Base-by-base conservation (phyloP, 2,888 invertebrate genomes). In the Pristionchus fissidentatus region DNA sequence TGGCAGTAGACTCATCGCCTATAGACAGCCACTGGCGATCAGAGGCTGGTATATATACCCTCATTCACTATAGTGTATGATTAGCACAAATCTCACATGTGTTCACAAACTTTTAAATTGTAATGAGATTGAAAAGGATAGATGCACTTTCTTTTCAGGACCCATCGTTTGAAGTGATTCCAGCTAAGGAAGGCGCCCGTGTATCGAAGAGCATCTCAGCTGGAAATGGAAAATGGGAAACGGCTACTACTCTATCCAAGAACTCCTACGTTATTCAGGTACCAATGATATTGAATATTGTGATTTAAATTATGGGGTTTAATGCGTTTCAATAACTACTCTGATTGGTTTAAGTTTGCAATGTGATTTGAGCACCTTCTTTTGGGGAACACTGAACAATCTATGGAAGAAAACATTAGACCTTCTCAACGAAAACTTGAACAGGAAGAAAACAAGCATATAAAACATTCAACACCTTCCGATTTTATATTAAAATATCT, bases 251-350 rank as follows among this genome's bases (percentile, higher is more conserved):
- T 19, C 32, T 49, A 7, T 29, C 46, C 22, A 49, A 46, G 32
- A 77, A 77, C 49, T 49, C 4, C 46, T 77, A 26, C 75, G 49
- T 77, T 7, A 77, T 77, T 49, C 75, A 77, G 75, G 75, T n/a
- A n/a, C n/a, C n/a, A n/a, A n/a, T 62, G 29, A 62, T 26, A 10
- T 70, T 70, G 3, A n/a, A 41, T 19, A 26, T 22, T 19, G 46
- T 19, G 75, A 49, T 49, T 49, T 49, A 19, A 15, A 15, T 49
- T 19, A 49, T 49, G 49, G 19, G 10, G 49, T 19, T 15, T 15
- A 10, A 15, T 49, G 49, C 13, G 13, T 49, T 49, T 49, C 19
- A 10, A 49, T 10, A 49, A 49, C 19, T 49, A 19, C 19, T 15
- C 10, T 49, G 49, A 15, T 49, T 49, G 13, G 10, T 49, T 49